Conservation (phyloP, 2,888 invertebrate species). For the Philonicus albiceps region DNA sequence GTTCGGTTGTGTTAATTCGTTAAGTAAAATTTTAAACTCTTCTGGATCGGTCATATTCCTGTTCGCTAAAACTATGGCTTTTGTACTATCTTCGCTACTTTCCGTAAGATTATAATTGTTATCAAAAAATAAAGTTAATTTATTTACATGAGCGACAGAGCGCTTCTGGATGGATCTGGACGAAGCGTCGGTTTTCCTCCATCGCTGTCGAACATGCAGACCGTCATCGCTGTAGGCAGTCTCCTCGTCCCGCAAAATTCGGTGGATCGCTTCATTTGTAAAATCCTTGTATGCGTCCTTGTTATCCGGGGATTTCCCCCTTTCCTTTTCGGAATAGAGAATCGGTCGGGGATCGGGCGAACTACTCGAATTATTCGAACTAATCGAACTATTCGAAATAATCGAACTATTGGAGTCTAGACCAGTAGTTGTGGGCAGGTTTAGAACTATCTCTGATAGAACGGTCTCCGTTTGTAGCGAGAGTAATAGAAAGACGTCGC, state of each 20-base stretch:
- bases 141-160: slow-evolving; percentile 31
- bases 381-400: no score
- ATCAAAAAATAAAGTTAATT: slow-evolving; percentile 20
- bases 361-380: not conserved
- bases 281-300: slow-evolving; percentile 44
- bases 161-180: slow-evolving; percentile 21
- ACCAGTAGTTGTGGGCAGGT: not conserved
- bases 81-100: slow-evolving; percentile 49
- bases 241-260: slow-evolving; percentile 60
- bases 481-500: slow-evolving; percentile 46
- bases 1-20: slow-evolving; percentile 44
- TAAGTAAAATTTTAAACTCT: not conserved
- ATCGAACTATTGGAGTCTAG: not conserved
- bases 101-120: slow-evolving; percentile 28
- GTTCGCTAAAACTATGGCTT: slow-evolving; percentile 47
- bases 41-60: slow-evolving; percentile 42
- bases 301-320: slow-evolving; percentile 9
- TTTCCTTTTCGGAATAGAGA: slow-evolving; percentile 17
- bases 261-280: slow-evolving; percentile 56
- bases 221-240: slow-evolving; percentile 55
- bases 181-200: not conserved
- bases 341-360: not conserved
- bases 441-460: not conserved
- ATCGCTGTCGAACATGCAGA: slow-evolving; percentile 45
- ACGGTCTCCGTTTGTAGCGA: not conserved